Percentiles rank a stretch among this genome's conserved stretches.
Conservation (phyloP, 2,113 vertebrate genomes). For the Columbina picui region DNA sequence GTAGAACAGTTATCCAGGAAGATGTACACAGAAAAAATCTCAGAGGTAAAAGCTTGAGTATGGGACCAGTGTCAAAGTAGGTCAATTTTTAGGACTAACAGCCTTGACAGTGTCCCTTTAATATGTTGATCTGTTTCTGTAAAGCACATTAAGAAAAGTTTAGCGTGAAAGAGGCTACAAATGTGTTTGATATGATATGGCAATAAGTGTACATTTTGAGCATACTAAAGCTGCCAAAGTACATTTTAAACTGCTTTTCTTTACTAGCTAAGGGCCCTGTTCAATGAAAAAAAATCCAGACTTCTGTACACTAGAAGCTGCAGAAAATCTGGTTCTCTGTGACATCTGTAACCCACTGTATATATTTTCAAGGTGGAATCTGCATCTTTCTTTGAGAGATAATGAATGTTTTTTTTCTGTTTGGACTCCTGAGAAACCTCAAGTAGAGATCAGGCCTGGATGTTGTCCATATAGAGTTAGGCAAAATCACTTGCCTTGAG, state of each 20-base stretch:
- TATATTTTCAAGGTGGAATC: conserved; percentile 6
- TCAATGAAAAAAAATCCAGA: conserved; percentile 20
- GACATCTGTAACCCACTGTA: neutral
- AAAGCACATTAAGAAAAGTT: conserved; percentile 65
- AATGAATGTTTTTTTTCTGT: neutral
- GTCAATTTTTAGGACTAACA: conserved; percentile 58
- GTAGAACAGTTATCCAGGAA: neutral
- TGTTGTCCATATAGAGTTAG: neutral
- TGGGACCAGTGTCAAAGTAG: conserved; percentile 41
- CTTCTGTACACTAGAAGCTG: neutral
- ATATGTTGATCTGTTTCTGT: conserved; percentile 69
- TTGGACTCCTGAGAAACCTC: neutral
- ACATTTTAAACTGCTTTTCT: conserved; percentile 60
- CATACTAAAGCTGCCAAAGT: conserved; percentile 57
- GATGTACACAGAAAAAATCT: neutral
- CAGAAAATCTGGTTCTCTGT: conserved; percentile 48
- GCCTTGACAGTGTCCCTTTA: conserved; percentile 56
- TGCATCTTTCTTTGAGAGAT: neutral
- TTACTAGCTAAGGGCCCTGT: conserved; percentile 18
- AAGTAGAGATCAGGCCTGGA: neutral
- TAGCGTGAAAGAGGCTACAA: conserved; percentile 66
- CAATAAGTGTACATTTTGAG: conserved; percentile 68
- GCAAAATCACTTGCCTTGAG: neutral
- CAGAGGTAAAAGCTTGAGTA: neutral
- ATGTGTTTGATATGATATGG: conserved; percentile 69